Conservation (phyloP, 2,797 vertebrate species). For the Poecile montanus region DNA sequence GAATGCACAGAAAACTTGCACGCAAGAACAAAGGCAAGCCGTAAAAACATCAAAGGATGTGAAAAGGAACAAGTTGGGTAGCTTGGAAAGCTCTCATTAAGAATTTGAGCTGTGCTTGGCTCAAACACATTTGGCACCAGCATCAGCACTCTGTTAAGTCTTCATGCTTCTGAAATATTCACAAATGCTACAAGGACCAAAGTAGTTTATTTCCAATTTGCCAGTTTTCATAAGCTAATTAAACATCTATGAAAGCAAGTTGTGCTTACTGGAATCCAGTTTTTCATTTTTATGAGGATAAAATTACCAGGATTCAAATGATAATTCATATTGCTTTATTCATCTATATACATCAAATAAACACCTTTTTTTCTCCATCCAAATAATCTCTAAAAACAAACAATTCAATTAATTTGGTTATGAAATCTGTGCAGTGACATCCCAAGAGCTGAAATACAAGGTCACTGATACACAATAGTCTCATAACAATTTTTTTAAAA, state of each 20-base stretch:
- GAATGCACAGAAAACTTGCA: not conserved
- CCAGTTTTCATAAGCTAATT: conserved; percentile 27
- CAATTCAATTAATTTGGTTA: not conserved
- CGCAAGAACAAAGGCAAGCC: not conserved
- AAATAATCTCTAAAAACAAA: not conserved
- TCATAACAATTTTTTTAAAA: not conserved
- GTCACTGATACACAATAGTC: not conserved
- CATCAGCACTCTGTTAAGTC: not conserved
- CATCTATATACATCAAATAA: not conserved
- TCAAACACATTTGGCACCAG: conserved; percentile 22
- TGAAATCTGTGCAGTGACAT: not conserved
- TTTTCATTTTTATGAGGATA: conserved; percentile 1
- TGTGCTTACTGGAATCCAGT: not conserved
- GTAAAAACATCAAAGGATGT: not conserved
- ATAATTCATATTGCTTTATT: not conserved
- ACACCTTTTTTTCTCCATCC: not conserved
- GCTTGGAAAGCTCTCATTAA: conserved; percentile 37
- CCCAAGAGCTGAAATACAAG: not conserved
- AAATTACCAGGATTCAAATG: not conserved
- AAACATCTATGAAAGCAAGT: conserved; percentile 14
- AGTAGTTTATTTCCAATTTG: conserved; percentile 31
- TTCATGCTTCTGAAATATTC: conserved; percentile 17
- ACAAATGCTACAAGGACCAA: not conserved
- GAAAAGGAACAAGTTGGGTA: not conserved
- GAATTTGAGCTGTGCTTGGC: conserved; percentile 9